A percentile compares a stretch with the other conserved stretches of the same genome.
Conservation (phyloP, 2,888 invertebrate genomes). For the Clunio marinus region DNA sequence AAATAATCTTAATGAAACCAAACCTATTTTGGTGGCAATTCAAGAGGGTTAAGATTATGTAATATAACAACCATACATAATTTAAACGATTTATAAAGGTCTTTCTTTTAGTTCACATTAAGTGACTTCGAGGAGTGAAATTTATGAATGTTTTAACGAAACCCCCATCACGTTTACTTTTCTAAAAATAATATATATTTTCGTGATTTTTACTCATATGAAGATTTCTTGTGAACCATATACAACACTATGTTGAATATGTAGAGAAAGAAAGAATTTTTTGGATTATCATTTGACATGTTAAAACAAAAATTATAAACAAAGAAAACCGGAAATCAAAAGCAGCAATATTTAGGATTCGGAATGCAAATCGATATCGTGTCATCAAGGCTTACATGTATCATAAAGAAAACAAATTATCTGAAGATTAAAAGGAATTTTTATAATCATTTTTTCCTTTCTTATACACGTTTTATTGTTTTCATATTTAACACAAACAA, state of each 20-base stretch:
- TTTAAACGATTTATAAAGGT: slow-evolving; percentile 18
- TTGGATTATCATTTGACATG: neutral
- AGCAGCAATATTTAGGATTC: neutral
- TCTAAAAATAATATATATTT: slow-evolving; percentile 14
- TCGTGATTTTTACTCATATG: neutral
- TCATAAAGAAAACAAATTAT: too few relatives aligned
- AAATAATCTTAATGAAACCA: slow-evolving; percentile 15
- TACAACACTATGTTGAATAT: slow-evolving; percentile 4
- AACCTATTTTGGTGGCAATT: slow-evolving; percentile 1
- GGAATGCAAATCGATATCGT: slow-evolving; percentile 12
- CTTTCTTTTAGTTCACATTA: slow-evolving; percentile 18
- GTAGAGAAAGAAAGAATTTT: neutral
- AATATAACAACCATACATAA: slow-evolving; percentile 1
- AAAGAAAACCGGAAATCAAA: slow-evolving; percentile 6
- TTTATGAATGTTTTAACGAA: slow-evolving; percentile 7
- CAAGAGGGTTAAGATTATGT: slow-evolving; percentile 15
- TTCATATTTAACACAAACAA: too few relatives aligned
- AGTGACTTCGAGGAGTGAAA: neutral
- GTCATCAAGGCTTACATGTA: too few relatives aligned
- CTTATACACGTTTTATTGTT: too few relatives aligned
- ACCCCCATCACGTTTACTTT: neutral
- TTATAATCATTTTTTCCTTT: too few relatives aligned
- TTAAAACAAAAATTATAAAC: neutral
- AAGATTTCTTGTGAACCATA: too few relatives aligned
- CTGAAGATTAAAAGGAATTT: too few relatives aligned